Evolutionary conservation across 2,888 invertebrate genomes (phyloP), one percentile per base, ranked within the genome.

Genomic region (Acrobasis consociella): DNA sequence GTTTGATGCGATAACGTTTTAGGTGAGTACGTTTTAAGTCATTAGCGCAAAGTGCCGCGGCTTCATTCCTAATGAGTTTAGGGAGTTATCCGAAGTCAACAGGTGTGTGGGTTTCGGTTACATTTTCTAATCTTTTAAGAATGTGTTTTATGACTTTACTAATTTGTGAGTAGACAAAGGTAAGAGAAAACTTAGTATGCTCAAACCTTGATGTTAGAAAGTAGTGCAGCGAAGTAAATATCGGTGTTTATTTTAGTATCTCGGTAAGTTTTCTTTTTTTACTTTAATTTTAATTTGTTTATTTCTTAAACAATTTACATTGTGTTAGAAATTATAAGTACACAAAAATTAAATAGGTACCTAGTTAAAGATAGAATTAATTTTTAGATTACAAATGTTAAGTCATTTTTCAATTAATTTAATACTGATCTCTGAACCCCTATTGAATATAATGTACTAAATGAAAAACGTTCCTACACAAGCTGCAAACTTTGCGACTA

Each of bases 1-100:
- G 77, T 77, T 88, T 85, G 85, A 89, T 89, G 90, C 87, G 91
- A 89, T 91, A 92, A 91, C 85, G 76, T 86, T 91, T 91, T 91
- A 91, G 92, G 92, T 92, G 82, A 91, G 91, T 89, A 70, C 71
- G 71, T 77, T 78, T 74, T 72, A 75, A 76, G 64, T 80, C 79
- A 81, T 85, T 84, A 85, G 82, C 74, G 75, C 69, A 75, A 83
- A 82, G 76, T 75, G 77, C 60, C 49, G 50, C 62, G 72, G 75
- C 73, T 77, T 67, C 72, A 74, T 72, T 69, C 75, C 68, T 79
- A 79, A 83, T 80, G 77, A 67, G 63, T 73, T 77, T 74, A 73
- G 70, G 65, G 64, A 66, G 64, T 66, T 64, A 60, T 51, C 51
- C 55, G 37, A 55, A 22, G 74, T 69, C 70, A 61, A 72, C 79